These are phyloP conservation scores for Poeciliopsis presidionis DNA, from an alignment of 2,797 vertebrate species.

Conservation along the genomic window DNA sequence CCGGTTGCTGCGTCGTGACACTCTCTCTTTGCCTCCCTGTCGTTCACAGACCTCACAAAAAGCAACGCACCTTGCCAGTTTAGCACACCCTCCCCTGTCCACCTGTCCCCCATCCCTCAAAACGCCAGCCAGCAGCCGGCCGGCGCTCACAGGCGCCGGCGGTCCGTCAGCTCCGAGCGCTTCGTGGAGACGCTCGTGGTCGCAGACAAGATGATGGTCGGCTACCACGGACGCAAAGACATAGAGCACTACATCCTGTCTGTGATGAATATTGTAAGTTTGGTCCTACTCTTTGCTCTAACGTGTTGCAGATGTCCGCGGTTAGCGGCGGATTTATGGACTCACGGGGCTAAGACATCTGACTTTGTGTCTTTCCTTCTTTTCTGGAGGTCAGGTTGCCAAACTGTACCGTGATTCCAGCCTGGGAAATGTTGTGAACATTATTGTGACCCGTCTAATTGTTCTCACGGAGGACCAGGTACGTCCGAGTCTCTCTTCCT, in stretches of 20 bases:
- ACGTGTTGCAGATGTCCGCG: neutral
- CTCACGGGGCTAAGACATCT: slow-evolving; percentile 85
- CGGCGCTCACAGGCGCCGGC: slow-evolving; percentile 81
- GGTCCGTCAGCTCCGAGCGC: slow-evolving; percentile 94
- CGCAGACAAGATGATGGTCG: slow-evolving; percentile 99
- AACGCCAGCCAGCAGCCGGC: slow-evolving; percentile 73
- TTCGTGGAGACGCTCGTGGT: slow-evolving; percentile 98
- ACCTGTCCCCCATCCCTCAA: slow-evolving; percentile 47
- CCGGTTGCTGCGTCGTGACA: neutral
- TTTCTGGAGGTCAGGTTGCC: slow-evolving; percentile 99
- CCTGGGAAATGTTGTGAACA: slow-evolving; percentile 99
- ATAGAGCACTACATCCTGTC: slow-evolving; percentile 99
- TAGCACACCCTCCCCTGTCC: slow-evolving; percentile 63
- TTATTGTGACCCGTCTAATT: slow-evolving; percentile 97
- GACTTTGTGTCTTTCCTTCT: slow-evolving; percentile 99
- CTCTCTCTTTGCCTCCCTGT: slow-evolving; percentile 59
- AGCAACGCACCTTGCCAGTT: slow-evolving; percentile 79
- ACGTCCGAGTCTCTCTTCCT: slow-evolving; percentile 53
- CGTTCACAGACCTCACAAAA: slow-evolving; percentile 83
- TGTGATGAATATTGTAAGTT: slow-evolving; percentile 99
- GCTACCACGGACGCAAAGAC: slow-evolving; percentile 98
- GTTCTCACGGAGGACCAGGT: slow-evolving; percentile 99
- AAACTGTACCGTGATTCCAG: slow-evolving; percentile 99
- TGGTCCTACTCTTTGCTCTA: slow-evolving; percentile 82
- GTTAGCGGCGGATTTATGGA: neutral